Evolutionary conservation across 1,140 invertebrate genomes (phyloP), one percentile per base, ranked within the genome.

Genomic region (Charaxes varanes): DNA sequence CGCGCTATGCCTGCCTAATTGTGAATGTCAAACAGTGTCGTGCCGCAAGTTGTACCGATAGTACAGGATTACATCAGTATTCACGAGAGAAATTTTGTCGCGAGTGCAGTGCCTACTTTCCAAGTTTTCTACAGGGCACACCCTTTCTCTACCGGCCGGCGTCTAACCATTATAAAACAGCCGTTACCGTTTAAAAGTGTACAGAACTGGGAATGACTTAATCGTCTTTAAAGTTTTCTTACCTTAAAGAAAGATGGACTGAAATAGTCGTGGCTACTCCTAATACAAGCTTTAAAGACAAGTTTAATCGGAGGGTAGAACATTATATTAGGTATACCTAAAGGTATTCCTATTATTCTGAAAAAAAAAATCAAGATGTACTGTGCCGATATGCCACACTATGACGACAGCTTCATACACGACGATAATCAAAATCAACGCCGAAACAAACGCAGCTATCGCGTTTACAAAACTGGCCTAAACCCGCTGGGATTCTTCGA

Each of bases 331-430:
- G n/a, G n/a, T n/a, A n/a, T n/a, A n/a, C n/a, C n/a, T n/a, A n/a
- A n/a, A n/a, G n/a, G n/a, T n/a, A n/a, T n/a, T n/a, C n/a, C n/a
- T n/a, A n/a, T n/a, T n/a, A n/a, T n/a, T n/a, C n/a, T n/a, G n/a
- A n/a, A n/a, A n/a, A n/a, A n/a, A n/a, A n/a, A 24, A 41, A 24
- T 13, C 37, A 53, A 19, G 44, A 59, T 57, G 56, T 58, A 53
- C 30, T 59, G 35, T 47, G 41, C 24, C 35, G 76, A 60, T 35
- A 85, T 85, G 81, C 84, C 84, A 31, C 74, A 85, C 60, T 85
- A 85, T 62, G 84, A 85, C 35, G 84, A 84, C 53, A 85, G 78
- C 53, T 86, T 86, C 58, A 82, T 86, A 34, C 46, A 83, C 15
- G 78, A 85, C 41, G 84, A 86, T 38, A 86, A 74, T 58, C 49